A percentile compares a stretch with the other conserved stretches of the same genome.
Conservation (phyloP, 2,797 vertebrate species). For the Semotilus atromaculatus region DNA sequence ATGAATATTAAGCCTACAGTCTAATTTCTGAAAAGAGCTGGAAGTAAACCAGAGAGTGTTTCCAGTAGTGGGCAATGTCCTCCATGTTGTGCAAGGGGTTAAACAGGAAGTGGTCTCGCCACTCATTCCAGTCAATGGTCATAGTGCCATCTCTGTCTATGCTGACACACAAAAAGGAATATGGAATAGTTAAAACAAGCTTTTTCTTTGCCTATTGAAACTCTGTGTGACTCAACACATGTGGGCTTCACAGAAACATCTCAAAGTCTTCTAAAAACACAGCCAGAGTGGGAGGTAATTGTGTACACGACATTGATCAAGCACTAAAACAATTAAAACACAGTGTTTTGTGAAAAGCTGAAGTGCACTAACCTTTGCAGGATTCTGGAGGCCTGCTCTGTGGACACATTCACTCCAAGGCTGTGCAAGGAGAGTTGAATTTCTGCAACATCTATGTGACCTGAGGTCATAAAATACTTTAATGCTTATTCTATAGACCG, state of each 20-base stretch:
- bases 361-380: conserved; percentile 80
- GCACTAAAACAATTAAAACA: background rate
- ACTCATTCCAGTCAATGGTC: conserved; percentile 89
- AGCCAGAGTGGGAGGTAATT: background rate
- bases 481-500: background rate
- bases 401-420: conserved; percentile 80
- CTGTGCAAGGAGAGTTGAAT: conserved; percentile 82
- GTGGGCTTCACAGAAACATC: conserved; percentile 13
- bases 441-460: conserved; percentile 84
- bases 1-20: conserved; percentile 18
- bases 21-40: conserved; percentile 23
- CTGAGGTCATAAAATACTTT: conserved; percentile 64
- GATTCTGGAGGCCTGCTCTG: conserved; percentile 84
- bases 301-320: conserved; percentile 12
- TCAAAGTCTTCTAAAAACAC: background rate
- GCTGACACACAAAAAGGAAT: conserved; percentile 62
- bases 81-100: conserved; percentile 88
- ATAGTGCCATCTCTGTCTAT: conserved; percentile 87
- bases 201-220: background rate
- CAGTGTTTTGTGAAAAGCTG: background rate
- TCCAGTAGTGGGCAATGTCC: conserved; percentile 86
- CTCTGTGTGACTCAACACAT: conserved; percentile 14
- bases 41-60: conserved; percentile 81
- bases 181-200: background rate
- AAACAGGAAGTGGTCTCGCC: conserved; percentile 88